A percentile compares a stretch with the other conserved stretches of the same genome.
Conservation (phyloP, 2,113 vertebrate genomes). For the Clarias gariepinus region DNA sequence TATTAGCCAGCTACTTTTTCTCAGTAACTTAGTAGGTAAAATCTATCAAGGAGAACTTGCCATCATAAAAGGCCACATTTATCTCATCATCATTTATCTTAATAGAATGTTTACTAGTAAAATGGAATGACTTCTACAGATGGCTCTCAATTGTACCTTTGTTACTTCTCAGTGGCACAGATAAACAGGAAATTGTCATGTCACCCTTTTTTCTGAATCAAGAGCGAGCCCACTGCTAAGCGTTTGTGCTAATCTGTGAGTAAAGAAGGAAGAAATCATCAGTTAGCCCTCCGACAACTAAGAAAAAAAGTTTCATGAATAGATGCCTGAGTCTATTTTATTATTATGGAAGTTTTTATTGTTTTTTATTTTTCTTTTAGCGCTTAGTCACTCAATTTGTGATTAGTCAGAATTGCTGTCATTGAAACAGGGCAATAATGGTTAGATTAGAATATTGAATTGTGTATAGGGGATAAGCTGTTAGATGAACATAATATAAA, state of each 20-base stretch:
- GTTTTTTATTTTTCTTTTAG: background rate
- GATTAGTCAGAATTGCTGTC: background rate
- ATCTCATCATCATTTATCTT: background rate
- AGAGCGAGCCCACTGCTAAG: background rate
- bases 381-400: background rate
- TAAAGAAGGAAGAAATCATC: background rate
- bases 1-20: background rate
- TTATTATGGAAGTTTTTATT: background rate
- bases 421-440: background rate
- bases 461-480: background rate
- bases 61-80: background rate
- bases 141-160: background rate
- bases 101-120: background rate
- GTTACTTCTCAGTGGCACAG: background rate
- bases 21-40: background rate
- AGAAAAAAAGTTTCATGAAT: background rate
- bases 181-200: background rate
- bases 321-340: background rate
- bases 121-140: background rate
- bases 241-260: background rate
- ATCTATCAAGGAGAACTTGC: background rate
- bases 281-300: background rate
- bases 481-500: background rate
- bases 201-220: background rate
- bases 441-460: background rate